Base-by-base conservation (phyloP, 1,140 invertebrate genomes). In the Euschistus heros region DNA sequence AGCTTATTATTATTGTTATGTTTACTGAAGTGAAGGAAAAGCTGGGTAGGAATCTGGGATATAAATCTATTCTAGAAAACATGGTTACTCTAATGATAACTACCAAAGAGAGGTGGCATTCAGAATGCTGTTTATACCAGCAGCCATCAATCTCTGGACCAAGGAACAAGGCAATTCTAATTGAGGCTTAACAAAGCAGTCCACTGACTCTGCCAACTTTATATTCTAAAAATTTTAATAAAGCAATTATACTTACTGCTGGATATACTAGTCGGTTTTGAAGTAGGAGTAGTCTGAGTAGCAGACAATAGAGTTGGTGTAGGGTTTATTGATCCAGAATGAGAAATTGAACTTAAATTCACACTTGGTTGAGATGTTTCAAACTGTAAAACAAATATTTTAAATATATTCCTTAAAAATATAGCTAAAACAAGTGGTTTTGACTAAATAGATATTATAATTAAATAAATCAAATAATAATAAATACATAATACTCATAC, bases 241-340 rank as follows among this genome's bases (percentile, higher is more conserved):
- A 30, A 7, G 7, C 27, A 30, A 30, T 4, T 30, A 30, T 37
- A 64, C 46, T 64, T 62, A 68, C 59, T 68, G n/a, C 61, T 62
- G 2, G 55, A 65, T 22, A 24, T 37, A 52, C 61, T 50, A 20
- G 66, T 22, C 15, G 66, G 50, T n/a, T 67, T 69, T 2, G 68
- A 64, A 7, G 57, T 57, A 37, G 63, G 42, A 18, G 62, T 69
- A n/a, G 66, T 52, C 20, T 69, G 66, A 17, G 68, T 46, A 3
- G 63, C 57, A 26, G 66, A 69, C 4, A 66, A 54, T 14, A 68
- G 59, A 15, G 65, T 62, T 50, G 47, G 50, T 10, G 62, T 30
- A 37, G 46, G 27, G 55, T 42, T 55, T 2, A 66, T 62, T 30
- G 65, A 61, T 33, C 42, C 42, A 27, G 65, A 62, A 18, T 66